Percentiles rank a stretch among this genome's conserved stretches.
Evolutionary conservation across 1,140 invertebrate genomes (phyloP).

Genomic region (Xylocopa sonorina): DNA sequence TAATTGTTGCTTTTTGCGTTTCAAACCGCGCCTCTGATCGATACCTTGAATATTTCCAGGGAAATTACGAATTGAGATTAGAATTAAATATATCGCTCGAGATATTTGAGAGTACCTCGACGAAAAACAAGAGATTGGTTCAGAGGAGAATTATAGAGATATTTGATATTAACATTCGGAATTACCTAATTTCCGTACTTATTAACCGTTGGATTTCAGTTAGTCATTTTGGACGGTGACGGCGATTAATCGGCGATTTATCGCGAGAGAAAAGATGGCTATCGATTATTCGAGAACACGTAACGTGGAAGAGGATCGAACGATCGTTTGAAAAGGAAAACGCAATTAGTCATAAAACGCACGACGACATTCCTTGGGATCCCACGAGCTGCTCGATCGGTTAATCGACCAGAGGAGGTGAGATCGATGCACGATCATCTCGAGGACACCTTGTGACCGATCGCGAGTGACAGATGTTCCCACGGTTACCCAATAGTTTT

Average conservation of each 20-base stretch:
- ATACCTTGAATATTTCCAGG: too few relatives aligned
- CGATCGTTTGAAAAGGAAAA: not conserved
- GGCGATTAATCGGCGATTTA: not conserved
- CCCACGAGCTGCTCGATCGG: not conserved
- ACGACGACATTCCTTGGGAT: not conserved
- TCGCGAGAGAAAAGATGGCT: not conserved
- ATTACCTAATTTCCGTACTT: too few relatives aligned
- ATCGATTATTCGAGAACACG: not conserved
- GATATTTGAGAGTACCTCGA: too few relatives aligned
- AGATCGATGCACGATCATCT: slow-evolving; percentile 7
- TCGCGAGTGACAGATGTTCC: slow-evolving; percentile 19
- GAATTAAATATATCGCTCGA: too few relatives aligned
- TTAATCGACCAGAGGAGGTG: slow-evolving; percentile 1
- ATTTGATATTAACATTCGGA: too few relatives aligned
- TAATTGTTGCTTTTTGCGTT: too few relatives aligned
- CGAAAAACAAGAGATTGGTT: too few relatives aligned
- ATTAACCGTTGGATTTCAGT: too few relatives aligned
- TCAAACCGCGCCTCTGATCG: too few relatives aligned
- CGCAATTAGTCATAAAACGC: slow-evolving; percentile 10
- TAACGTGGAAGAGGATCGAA: not conserved
- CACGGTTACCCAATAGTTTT: slow-evolving; percentile 3
- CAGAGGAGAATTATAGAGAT: too few relatives aligned
- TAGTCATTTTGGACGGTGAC: not conserved
- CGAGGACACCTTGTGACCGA: not conserved
- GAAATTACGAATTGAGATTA: too few relatives aligned